phyloP scores from a whole-genome alignment of 2,888 invertebrate species.

The Dione vanillae region DNA sequence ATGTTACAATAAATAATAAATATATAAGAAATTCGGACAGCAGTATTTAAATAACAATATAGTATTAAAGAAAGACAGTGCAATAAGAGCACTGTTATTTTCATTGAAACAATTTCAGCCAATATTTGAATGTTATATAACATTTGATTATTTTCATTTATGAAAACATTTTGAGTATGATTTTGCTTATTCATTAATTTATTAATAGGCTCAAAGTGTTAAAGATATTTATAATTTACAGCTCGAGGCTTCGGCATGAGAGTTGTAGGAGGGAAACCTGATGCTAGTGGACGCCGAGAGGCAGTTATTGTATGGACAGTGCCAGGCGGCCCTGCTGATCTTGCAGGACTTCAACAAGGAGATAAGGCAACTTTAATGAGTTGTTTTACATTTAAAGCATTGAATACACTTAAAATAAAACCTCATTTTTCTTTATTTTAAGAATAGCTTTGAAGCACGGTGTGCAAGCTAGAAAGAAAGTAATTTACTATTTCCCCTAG shows the following conservation, averaged over 20 bases:
- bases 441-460: no score
- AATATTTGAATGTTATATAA: no score
- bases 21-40: no score
- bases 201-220: not conserved
- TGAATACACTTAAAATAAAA: no score
- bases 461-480: not conserved
- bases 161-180: no score
- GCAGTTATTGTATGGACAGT: slow-evolving; percentile 97
- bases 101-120: no score
- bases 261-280: slow-evolving; percentile 96
- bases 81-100: no score
- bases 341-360: slow-evolving; percentile 94
- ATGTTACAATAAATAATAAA: no score
- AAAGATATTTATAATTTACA: slow-evolving; percentile 56
- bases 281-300: slow-evolving; percentile 92
- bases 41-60: no score
- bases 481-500: slow-evolving; percentile 61
- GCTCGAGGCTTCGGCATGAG: slow-evolving; percentile 97
- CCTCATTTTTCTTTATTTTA: no score
- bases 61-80: no score
- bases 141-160: no score
- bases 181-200: not conserved
- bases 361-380: slow-evolving; percentile 87
- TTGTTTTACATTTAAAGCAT: not conserved
- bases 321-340: slow-evolving; percentile 95